These are phyloP conservation scores for Boulengeromyrus knoepffleri DNA, from an alignment of 2,113 vertebrate species.

Conservation along the genomic window DNA sequence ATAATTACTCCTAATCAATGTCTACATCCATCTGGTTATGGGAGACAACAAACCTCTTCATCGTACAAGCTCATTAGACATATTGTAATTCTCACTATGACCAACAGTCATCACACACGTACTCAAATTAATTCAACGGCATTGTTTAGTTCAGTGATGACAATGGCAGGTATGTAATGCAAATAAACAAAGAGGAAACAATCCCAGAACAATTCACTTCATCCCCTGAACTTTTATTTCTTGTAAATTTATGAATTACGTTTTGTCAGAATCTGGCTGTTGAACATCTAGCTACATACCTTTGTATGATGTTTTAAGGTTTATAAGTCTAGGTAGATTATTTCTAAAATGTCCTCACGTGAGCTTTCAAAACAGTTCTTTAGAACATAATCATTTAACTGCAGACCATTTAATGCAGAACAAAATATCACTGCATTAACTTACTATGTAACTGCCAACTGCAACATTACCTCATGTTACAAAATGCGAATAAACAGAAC, in stretches of 20 bases:
- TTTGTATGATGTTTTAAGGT: background rate
- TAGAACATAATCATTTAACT: background rate
- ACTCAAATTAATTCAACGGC: conserved; percentile 50
- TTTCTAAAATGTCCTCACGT: background rate
- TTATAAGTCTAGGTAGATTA: background rate
- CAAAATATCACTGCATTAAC: background rate
- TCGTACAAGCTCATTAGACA: conserved; percentile 76
- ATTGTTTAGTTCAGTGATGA: conserved; percentile 31
- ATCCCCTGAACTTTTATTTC: background rate
- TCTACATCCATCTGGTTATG: conserved; percentile 84
- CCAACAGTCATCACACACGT: conserved; percentile 58
- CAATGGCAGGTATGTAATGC: background rate
- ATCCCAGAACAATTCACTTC: background rate
- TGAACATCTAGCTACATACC: background rate
- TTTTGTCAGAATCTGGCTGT: background rate
- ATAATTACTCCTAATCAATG: conserved; percentile 92
- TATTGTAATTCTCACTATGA: conserved; percentile 64
- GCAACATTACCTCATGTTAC: background rate
- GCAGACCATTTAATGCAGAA: background rate
- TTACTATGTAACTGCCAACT: background rate
- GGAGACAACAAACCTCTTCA: conserved; percentile 85
- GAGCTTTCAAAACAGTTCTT: background rate
- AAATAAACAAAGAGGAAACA: background rate
- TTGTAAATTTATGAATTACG: background rate
- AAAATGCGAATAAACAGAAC: background rate